A percentile compares a stretch with the other conserved stretches of the same genome.
Evolutionary conservation across 2,888 invertebrate species (phyloP).

Genomic region (Zelleria hepariella): DNA sequence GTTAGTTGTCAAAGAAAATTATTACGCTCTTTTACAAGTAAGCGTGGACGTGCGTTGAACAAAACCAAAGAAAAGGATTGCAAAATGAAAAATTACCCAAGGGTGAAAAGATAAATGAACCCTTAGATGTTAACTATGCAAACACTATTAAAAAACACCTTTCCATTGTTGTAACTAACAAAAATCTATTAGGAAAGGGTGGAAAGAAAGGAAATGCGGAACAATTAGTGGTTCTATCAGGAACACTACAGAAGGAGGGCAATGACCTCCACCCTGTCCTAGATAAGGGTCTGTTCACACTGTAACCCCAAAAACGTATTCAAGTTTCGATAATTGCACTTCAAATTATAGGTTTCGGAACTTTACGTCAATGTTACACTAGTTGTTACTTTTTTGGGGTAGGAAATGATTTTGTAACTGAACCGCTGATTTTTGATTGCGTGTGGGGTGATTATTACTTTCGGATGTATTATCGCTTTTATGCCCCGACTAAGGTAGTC

Average conservation of each 20-base stretch:
- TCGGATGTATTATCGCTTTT: background rate
- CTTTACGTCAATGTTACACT: background rate
- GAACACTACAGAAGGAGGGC: slow-evolving; percentile 11
- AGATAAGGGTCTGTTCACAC: slow-evolving; percentile 21
- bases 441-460: background rate
- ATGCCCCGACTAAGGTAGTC: background rate
- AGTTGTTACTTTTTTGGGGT: background rate
- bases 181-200: background rate
- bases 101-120: background rate
- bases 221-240: background rate
- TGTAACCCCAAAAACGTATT: background rate
- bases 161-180: background rate
- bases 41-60: too few relatives aligned
- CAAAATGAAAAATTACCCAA: background rate
- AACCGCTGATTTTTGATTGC: background rate
- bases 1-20: too few relatives aligned
- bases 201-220: background rate
- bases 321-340: background rate
- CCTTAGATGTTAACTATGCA: background rate
- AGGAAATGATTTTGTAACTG: background rate
- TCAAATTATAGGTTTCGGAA: background rate
- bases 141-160: background rate
- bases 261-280: slow-evolving; percentile 25
- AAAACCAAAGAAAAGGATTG: background rate
- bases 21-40: background rate